Conservation (phyloP, 2,888 invertebrate genomes). For the Mamestra brassicae region DNA sequence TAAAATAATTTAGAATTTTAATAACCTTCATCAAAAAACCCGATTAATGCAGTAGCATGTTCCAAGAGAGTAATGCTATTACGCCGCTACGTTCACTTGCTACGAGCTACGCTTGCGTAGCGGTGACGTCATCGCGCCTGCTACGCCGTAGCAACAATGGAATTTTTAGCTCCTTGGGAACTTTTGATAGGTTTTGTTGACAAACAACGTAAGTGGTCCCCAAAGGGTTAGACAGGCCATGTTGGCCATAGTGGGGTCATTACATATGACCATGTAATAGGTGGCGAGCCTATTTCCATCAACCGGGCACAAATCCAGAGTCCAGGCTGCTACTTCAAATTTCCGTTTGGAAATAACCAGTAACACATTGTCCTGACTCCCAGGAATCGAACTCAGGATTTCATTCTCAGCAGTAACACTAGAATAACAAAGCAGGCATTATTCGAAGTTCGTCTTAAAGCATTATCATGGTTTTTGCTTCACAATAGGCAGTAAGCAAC, state of each 20-base stretch:
- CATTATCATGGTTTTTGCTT: too few species aligned
- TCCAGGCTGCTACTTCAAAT: background rate
- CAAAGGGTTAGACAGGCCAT: background rate
- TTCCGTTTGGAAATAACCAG: background rate
- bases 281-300: background rate
- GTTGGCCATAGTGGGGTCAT: too few species aligned
- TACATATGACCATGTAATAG: background rate
- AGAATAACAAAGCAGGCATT: background rate
- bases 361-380: background rate
- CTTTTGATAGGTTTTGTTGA: background rate
- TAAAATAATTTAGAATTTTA: conserved; percentile 10
- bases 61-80: conserved; percentile 32
- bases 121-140: conserved; percentile 32
- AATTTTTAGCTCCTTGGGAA: conserved; percentile 11
- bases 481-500: too few species aligned
- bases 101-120: conserved; percentile 51
- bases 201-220: background rate
- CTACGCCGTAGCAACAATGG: conserved; percentile 49
- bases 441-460: background rate
- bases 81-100: conserved; percentile 33
- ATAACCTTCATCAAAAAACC: conserved; percentile 30
- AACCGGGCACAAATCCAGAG: too few species aligned
- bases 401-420: background rate
- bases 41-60: conserved; percentile 39
- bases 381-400: background rate